phyloP scores from a whole-genome alignment of 2,888 invertebrate species.

The Drosophila mercatorum region DNA sequence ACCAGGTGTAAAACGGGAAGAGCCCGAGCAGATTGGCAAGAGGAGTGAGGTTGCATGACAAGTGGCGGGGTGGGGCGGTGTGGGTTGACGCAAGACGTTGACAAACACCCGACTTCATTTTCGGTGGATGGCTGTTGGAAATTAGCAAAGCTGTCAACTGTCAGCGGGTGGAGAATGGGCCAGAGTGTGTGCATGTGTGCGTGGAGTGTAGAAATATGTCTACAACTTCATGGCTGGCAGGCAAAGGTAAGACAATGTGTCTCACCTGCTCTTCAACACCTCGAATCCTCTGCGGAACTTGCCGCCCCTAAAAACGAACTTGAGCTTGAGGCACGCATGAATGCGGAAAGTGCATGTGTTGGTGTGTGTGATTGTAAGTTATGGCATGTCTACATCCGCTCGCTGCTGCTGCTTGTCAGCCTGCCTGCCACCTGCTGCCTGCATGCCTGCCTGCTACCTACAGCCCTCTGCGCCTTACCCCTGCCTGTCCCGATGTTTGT shows the following conservation, averaged over 20 bases:
- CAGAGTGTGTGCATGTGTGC: conserved; percentile 15
- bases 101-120: conserved; percentile 69
- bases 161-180: conserved; percentile 46
- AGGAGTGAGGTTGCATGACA: background rate
- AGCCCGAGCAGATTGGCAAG: background rate
- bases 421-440: conserved; percentile 13
- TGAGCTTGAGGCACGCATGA: conserved; percentile 39
- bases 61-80: conserved; percentile 13
- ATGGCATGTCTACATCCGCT: conserved; percentile 78
- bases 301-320: conserved; percentile 42
- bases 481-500: conserved; percentile 66
- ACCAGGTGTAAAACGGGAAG: background rate
- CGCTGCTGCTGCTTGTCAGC: conserved; percentile 19
- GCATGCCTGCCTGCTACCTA: conserved; percentile 14
- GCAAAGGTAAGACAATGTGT: conserved; percentile 67
- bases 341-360: conserved; percentile 29
- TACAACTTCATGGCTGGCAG: conserved; percentile 59
- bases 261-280: conserved; percentile 75
- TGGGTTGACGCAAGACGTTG: conserved; percentile 47
- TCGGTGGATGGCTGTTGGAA: conserved; percentile 62
- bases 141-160: conserved; percentile 81
- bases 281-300: conserved; percentile 61
- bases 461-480: conserved; percentile 7
- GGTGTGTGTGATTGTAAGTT: conserved; percentile 50
- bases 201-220: conserved; percentile 48